These are phyloP conservation scores for Epinephelus awoara DNA, from an alignment of 2,797 vertebrate species.

Conservation along the genomic window DNA sequence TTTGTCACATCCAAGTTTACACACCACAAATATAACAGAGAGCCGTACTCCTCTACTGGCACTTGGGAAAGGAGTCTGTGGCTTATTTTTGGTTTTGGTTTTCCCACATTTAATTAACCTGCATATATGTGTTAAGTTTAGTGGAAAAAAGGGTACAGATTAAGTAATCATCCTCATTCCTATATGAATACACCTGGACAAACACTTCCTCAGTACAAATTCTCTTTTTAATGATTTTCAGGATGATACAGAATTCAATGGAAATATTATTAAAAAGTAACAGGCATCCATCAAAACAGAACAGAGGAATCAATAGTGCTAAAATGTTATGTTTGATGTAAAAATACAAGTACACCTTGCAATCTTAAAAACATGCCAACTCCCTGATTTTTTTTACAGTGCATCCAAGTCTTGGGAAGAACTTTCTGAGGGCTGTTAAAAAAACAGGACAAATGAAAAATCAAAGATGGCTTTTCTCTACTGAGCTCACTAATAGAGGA, in stretches of 20 bases:
- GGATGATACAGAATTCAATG: slow-evolving; percentile 33
- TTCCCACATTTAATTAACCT: too few species aligned
- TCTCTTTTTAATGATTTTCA: slow-evolving; percentile 55
- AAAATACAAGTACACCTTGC: background rate
- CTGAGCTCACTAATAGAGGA: background rate
- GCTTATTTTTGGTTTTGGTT: too few species aligned
- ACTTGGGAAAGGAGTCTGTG: too few species aligned
- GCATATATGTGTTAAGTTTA: too few species aligned
- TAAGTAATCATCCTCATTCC: background rate
- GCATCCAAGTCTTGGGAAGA: background rate
- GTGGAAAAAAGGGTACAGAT: too few species aligned
- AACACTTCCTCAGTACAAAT: slow-evolving; percentile 24
- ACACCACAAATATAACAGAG: too few species aligned
- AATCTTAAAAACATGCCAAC: background rate
- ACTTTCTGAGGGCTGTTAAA: background rate
- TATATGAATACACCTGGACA: background rate
- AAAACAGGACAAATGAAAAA: background rate
- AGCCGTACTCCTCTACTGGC: too few species aligned
- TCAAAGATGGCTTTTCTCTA: slow-evolving; percentile 10
- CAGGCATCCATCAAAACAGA: slow-evolving; percentile 13
- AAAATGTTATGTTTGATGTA: background rate
- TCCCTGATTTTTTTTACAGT: slow-evolving; percentile 7
- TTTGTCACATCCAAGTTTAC: too few species aligned
- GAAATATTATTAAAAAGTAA: slow-evolving; percentile 26
- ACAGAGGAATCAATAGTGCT: slow-evolving; percentile 15